phyloP scores from a whole-genome alignment of 2,797 vertebrate species.

The Hydrolagus colliei region DNA sequence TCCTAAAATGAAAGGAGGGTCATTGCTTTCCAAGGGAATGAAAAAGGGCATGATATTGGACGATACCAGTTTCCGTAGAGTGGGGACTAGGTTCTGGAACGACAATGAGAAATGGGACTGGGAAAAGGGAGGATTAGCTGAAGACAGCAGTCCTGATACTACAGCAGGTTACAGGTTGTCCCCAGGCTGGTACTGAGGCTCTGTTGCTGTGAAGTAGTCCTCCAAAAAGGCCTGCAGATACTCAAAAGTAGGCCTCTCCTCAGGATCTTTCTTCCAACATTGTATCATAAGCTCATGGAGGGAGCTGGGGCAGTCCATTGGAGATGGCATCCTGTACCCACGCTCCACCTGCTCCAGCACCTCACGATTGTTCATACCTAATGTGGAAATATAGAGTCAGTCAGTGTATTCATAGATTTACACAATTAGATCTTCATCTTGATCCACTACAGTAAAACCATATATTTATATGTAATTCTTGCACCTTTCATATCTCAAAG shows the following conservation, averaged over 20 bases:
- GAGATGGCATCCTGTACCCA: constrained; percentile 88
- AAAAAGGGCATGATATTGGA: constrained; percentile 8
- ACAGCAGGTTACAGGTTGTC: constrained; percentile 79
- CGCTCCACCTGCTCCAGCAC: constrained; percentile 95
- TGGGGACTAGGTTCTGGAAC: not conserved
- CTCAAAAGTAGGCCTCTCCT: constrained; percentile 91
- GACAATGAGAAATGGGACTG: not conserved
- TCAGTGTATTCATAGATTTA: constrained; percentile 13
- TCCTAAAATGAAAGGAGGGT: constrained; percentile 33
- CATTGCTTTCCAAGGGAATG: constrained; percentile 36
- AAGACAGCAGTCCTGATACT: constrained; percentile 43
- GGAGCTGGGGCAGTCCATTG: constrained; percentile 87
- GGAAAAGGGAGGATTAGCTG: constrained; percentile 39
- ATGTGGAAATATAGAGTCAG: constrained; percentile 42
- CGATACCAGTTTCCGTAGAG: constrained; percentile 2
- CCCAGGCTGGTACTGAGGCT: constrained; percentile 93
- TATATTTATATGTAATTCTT: too few relatives aligned
- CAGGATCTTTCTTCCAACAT: constrained; percentile 95
- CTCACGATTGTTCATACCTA: constrained; percentile 97
- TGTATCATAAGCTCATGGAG: constrained; percentile 94
- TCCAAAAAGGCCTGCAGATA: constrained; percentile 95
- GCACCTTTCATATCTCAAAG: too few relatives aligned
- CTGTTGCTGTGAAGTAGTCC: constrained; percentile 96
- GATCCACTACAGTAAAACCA: too few relatives aligned
- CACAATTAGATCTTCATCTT: too few relatives aligned